Conservation (phyloP, 2,113 vertebrate species). For the Tachycineta bicolor region DNA sequence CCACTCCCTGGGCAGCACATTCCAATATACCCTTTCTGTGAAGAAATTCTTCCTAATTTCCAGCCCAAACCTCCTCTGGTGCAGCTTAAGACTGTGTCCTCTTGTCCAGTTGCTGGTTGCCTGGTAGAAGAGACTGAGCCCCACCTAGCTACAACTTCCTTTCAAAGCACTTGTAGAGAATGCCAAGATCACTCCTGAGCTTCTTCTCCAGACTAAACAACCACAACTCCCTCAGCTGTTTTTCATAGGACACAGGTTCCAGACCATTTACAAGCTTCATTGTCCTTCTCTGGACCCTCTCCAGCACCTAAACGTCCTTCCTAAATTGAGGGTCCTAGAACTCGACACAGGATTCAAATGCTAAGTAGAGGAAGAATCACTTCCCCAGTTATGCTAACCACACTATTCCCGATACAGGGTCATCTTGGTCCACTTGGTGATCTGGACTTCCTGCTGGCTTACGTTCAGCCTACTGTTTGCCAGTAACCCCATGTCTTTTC, state of each 20-base stretch:
- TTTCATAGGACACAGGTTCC: not conserved
- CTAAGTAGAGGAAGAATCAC: not conserved
- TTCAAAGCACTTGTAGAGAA: not conserved
- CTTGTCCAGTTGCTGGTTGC: not conserved
- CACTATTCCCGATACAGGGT: not conserved
- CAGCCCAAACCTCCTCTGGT: too few relatives aligned
- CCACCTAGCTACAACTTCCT: not conserved
- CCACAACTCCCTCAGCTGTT: not conserved
- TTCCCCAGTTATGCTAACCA: not conserved
- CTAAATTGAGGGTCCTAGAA: not conserved
- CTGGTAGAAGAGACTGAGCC: not conserved
- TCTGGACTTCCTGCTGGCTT: not conserved
- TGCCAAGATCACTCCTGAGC: not conserved
- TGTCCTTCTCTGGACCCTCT: not conserved
- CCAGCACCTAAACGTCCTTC: not conserved
- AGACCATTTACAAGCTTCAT: not conserved
- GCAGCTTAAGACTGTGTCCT: not conserved
- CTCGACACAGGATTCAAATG: not conserved
- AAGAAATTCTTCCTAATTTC: too few relatives aligned
- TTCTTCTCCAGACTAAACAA: not conserved
- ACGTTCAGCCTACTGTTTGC: not conserved
- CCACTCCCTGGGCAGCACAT: not conserved
- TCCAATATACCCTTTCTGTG: not conserved
- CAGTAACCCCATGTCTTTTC: not conserved
- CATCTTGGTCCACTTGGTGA: not conserved